A percentile compares a stretch with the other conserved stretches of the same genome.
Evolutionary conservation across 2,888 invertebrate species (phyloP).

Genomic region (Nomada goodeniana): DNA sequence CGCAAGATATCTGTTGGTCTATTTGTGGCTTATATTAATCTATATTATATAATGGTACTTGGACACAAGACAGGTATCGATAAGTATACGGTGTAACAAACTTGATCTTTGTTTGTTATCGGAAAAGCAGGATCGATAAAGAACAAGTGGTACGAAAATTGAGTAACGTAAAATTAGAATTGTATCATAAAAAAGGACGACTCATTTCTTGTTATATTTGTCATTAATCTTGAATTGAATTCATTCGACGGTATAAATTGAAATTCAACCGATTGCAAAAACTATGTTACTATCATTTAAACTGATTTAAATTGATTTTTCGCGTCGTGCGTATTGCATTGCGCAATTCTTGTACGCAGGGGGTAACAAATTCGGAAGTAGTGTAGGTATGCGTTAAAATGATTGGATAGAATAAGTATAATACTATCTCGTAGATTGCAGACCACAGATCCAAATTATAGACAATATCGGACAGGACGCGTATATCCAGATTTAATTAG

Average conservation of each 20-base stretch:
- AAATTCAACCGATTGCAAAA: no score
- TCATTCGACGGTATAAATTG: no score
- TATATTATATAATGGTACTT: not conserved
- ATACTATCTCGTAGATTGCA: not conserved
- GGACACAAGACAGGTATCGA: not conserved
- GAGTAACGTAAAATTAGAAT: no score
- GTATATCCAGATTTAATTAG: not conserved
- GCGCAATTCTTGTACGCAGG: no score
- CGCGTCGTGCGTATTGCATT: no score
- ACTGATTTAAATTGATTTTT: not conserved
- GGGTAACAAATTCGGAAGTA: no score
- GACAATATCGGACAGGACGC: not conserved
- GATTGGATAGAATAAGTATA: not conserved
- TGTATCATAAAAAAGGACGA: no score
- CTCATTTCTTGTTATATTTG: no score
- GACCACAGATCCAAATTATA: no score
- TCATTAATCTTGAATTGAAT: no score
- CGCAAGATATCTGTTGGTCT: not conserved
- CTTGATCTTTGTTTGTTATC: not conserved
- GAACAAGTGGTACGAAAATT: no score
- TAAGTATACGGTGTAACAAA: not conserved
- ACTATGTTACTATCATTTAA: not conserved
- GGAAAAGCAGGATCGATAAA: not conserved
- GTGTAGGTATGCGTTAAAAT: not conserved
- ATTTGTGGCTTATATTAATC: not conserved